Evolutionary conservation across 1,140 invertebrate species (phyloP).

Genomic region (Hyphantria cunea): DNA sequence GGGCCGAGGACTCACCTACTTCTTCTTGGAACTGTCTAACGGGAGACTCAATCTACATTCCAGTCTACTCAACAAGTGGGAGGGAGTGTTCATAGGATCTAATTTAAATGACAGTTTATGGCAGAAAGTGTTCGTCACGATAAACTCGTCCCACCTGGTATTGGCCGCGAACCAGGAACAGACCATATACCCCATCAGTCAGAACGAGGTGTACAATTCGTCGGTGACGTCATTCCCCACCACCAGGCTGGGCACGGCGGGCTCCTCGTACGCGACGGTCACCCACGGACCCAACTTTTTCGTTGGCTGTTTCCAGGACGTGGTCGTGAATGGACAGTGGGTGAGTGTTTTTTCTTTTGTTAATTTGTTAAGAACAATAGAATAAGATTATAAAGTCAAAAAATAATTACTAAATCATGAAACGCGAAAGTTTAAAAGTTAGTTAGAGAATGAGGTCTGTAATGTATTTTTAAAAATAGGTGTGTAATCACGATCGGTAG

Average conservation of each 20-base stretch:
- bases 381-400: no score
- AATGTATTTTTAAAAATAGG: no score
- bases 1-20: constrained; percentile 91
- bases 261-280: constrained; percentile 85
- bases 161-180: constrained; percentile 93
- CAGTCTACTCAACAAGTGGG: constrained; percentile 93
- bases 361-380: no score
- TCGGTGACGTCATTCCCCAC: constrained; percentile 90
- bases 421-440: no score
- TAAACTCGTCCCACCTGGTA: constrained; percentile 92
- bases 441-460: no score
- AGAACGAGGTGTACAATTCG: constrained; percentile 88
- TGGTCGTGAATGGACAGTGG: constrained; percentile 92
- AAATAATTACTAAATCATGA: no score
- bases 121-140: constrained; percentile 93
- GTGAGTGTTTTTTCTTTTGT: constrained; percentile 36
- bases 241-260: constrained; percentile 90
- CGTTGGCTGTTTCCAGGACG: constrained; percentile 95
- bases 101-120: constrained; percentile 92
- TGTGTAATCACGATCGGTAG: constrained; percentile 25
- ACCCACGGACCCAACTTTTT: constrained; percentile 89
- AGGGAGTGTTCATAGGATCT: constrained; percentile 92
- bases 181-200: constrained; percentile 92
- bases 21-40: constrained; percentile 90
- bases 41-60: constrained; percentile 93